Conservation (phyloP, 2,797 vertebrate genomes). For the Neosilurus mollespiculum region DNA sequence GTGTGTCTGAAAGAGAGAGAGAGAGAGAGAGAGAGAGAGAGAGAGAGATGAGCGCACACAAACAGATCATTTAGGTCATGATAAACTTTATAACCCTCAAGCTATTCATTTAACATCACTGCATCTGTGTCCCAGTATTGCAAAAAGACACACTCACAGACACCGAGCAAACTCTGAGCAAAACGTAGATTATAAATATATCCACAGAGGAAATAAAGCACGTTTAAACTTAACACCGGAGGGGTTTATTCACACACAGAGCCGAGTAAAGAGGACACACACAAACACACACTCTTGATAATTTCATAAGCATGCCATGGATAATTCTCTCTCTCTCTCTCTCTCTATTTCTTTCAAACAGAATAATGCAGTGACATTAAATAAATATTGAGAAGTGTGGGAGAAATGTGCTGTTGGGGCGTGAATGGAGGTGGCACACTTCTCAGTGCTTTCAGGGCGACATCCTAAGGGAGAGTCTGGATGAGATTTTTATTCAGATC, state of each 20-base stretch:
- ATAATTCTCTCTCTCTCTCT: background rate
- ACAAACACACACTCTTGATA: conserved; percentile 31
- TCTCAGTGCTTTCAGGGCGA: background rate
- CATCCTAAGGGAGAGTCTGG: background rate
- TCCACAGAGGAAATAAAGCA: conserved; percentile 35
- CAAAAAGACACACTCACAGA: background rate
- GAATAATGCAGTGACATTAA: conserved; percentile 52
- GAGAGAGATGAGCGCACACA: background rate
- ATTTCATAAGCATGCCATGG: conserved; percentile 31
- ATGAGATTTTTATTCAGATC: background rate
- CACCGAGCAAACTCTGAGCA: background rate
- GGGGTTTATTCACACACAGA: conserved; percentile 3
- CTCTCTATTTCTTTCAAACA: conserved; percentile 34
- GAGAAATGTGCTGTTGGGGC: background rate
- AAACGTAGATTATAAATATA: conserved; percentile 28
- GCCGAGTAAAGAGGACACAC: conserved; percentile 1
- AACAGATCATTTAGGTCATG: conserved; percentile 21
- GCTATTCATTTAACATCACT: conserved; percentile 19
- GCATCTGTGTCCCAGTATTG: conserved; percentile 16
- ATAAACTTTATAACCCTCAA: conserved; percentile 26
- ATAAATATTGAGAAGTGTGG: conserved; percentile 47
- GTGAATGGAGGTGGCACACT: background rate
- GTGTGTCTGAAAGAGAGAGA: background rate
- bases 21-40: background rate
- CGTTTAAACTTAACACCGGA: conserved; percentile 36